Evolutionary conservation across 1,140 invertebrate species (phyloP).

Genomic region (fruit fly (Drosophila melanogaster)): Release_6_plus_ISO1_MT NT_033777.3:6815501-6816000

Average conservation of each 20-base stretch:
- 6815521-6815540: background rate
- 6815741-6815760: constrained; percentile 66
- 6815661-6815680: constrained; percentile 4
- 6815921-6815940: constrained; percentile 48
- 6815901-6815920: constrained; percentile 13
- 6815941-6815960: constrained; percentile 58
- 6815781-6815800: constrained; percentile 29
- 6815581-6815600: constrained; percentile 47
- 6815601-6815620: constrained; percentile 60
- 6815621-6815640: constrained; percentile 34
- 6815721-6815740: constrained; percentile 81
- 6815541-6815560: constrained; percentile 14
- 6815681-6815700: constrained; percentile 7
- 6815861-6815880: constrained; percentile 18
- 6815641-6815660: constrained; percentile 14
- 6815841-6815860: constrained; percentile 54
- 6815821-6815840: constrained; percentile 74
- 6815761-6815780: constrained; percentile 28
- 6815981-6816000: constrained; percentile 4
- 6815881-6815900: background rate
- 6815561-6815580: constrained; percentile 21
- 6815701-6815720: constrained; percentile 67
- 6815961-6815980: constrained; percentile 15
- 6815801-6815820: constrained; percentile 39
- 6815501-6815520: background rate